Evolutionary conservation across 2,113 vertebrate genomes (phyloP).

Genomic region (Megalops atlanticus): DNA sequence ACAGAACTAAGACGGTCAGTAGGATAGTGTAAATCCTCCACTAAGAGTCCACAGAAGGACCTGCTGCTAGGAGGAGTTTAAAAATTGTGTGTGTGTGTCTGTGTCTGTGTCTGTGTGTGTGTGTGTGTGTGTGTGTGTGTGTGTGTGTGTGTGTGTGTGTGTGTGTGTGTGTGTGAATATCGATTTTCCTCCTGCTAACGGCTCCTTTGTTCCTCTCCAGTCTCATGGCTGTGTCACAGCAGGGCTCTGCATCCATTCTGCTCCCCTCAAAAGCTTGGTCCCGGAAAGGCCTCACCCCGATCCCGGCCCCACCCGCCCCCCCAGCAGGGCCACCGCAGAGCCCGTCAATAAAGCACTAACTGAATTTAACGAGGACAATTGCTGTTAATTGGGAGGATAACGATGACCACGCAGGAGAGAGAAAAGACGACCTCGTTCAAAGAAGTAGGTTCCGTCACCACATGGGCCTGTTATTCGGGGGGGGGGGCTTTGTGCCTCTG

Average conservation of each 20-base stretch:
- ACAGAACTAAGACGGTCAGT: too few relatives aligned
- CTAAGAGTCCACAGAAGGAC: too few relatives aligned
- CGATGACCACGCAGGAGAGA: conserved; percentile 50
- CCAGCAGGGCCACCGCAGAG: conserved; percentile 47
- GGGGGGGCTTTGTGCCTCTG: conserved; percentile 38
- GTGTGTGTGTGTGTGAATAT: conserved; percentile 1
- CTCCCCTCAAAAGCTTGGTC: neutral
- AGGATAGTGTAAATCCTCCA: too few relatives aligned
- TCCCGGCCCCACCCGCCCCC: neutral
- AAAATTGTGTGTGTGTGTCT: neutral
- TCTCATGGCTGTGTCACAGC: neutral
- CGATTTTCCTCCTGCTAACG: neutral
- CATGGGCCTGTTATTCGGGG: neutral
- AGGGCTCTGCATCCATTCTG: neutral
- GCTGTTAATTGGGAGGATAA: conserved; percentile 72
- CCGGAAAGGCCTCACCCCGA: neutral
- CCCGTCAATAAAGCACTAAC: conserved; percentile 68
- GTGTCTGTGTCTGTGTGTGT: conserved; percentile 32
- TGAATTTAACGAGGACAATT: conserved; percentile 70
- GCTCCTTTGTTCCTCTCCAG: too few relatives aligned
- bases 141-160: neutral
- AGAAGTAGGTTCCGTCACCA: conserved; percentile 41
- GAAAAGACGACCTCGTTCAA: conserved; percentile 52
- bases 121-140: conserved; percentile 28
- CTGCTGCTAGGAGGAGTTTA: neutral